Evolutionary conservation across 2,797 vertebrate genomes (phyloP), one percentile per base, ranked within the genome.

Genomic region (Muscicapa comitata): DNA sequence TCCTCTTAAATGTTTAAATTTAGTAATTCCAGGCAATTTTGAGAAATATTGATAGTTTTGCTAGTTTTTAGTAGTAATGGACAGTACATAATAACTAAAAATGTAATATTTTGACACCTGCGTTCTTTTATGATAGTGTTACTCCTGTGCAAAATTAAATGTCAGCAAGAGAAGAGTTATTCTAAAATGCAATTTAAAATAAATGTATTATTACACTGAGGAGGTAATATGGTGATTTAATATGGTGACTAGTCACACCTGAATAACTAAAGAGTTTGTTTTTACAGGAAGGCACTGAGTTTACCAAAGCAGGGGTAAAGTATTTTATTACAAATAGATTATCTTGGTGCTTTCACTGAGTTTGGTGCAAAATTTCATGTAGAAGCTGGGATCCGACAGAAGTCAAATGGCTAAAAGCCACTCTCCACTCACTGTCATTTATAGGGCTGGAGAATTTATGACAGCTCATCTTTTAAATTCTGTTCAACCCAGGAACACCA

Each of bases 261-360:
- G 96, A 96, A 88, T 97, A 97, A 96, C 93, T 97, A 94, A 94
- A 94, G 93, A 96, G 85, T 84, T 96, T 97, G 89, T 96, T 97
- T 96, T 96, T 25, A 91, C 57, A 96, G 87, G 85, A 74, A 94
- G 95, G 82, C 40, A 3, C 68, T 75, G n/a, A 72, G 73, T 96
- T 97, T 94, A 93, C 93, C 57, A 67, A 91, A 91, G 90, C 0
- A 0, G 67, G 83, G 45, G 76, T 11, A 76, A 94, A 90, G 93
- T 86, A 93, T 96, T 94, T 90, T 67, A 54, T 96, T 96, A 90
- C 89, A 76, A 96, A 93, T 86, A 92, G 62, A 78, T 96, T 93
- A 90, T 88, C 79, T 66, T 48, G 67, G 79, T 1, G 2, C 45
- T 86, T 94, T 93, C 62, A 18, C 66, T 88, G 55, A 42, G 38